Conservation (phyloP, 2,113 vertebrate species). For the Archocentrus centrarchus region DNA sequence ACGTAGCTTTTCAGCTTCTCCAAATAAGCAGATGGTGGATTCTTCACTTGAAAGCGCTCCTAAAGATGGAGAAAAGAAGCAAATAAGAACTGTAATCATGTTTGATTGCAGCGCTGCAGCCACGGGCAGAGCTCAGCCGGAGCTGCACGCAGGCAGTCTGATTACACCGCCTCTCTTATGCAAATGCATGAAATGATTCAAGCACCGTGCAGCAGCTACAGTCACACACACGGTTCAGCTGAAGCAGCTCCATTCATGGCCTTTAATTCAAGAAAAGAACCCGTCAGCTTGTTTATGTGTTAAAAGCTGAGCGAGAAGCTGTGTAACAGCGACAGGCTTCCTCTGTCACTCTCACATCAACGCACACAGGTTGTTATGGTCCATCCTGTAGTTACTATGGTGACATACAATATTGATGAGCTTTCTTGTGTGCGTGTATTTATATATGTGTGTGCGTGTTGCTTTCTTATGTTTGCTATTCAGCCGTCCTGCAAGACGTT, state of each 20-base stretch:
- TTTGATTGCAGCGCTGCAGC: slow-evolving; percentile 31
- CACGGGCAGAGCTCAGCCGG: slow-evolving; percentile 1
- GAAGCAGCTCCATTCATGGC: background rate
- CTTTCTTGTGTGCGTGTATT: background rate
- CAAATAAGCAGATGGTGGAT: slow-evolving; percentile 90
- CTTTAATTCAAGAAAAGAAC: background rate
- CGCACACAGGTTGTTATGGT: slow-evolving; percentile 17
- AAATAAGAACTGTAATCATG: slow-evolving; percentile 28
- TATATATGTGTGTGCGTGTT: background rate
- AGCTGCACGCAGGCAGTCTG: slow-evolving; percentile 13
- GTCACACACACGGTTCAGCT: background rate
- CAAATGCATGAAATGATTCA: slow-evolving; percentile 8
- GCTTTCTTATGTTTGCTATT: background rate
- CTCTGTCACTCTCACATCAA: slow-evolving; percentile 12
- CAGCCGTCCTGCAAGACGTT: background rate
- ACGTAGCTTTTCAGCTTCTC: slow-evolving; percentile 90
- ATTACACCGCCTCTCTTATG: slow-evolving; percentile 39
- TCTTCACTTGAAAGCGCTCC: slow-evolving; percentile 96
- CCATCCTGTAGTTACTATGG: slow-evolving; percentile 46
- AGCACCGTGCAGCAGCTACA: background rate
- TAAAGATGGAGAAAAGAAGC: slow-evolving; percentile 55
- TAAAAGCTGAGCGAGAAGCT: background rate
- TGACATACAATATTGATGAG: slow-evolving; percentile 57
- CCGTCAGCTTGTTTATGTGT: background rate
- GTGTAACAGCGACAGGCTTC: background rate